These are phyloP conservation scores for Tribolium freemani DNA, from an alignment of 2,888 invertebrate genomes.

Conservation along the genomic window DNA sequence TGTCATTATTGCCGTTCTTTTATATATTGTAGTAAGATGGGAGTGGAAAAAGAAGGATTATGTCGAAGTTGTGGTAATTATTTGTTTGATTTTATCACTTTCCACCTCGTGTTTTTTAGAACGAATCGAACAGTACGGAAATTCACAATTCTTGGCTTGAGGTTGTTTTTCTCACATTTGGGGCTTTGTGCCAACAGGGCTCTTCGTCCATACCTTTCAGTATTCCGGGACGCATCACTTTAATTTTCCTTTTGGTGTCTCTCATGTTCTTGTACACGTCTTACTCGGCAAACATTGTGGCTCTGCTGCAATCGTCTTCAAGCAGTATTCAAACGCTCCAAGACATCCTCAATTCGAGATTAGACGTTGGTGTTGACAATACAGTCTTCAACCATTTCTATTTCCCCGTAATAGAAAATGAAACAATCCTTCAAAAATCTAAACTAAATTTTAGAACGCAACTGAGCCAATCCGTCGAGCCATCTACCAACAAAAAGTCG, in stretches of 20 bases:
- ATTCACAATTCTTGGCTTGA: constrained; percentile 59
- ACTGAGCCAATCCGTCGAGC: constrained; percentile 75
- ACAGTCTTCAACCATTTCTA: constrained; percentile 79
- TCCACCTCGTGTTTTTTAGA: constrained; percentile 11
- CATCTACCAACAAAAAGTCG: constrained; percentile 76
- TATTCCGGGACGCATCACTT: constrained; percentile 71
- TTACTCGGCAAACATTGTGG: constrained; percentile 83
- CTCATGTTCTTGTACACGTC: constrained; percentile 81
- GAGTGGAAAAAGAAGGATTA: constrained; percentile 59
- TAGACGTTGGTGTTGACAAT: constrained; percentile 78
- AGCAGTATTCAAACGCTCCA: constrained; percentile 75
- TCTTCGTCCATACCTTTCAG: constrained; percentile 70
- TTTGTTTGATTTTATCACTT: not conserved
- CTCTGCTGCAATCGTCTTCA: constrained; percentile 80
- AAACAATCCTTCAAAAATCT: too few species aligned
- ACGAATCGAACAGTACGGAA: constrained; percentile 10
- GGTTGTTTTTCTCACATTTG: constrained; percentile 71
- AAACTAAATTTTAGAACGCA: constrained; percentile 70
- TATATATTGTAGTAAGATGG: constrained; percentile 67
- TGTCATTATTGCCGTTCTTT: constrained; percentile 66
- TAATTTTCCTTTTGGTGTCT: constrained; percentile 75
- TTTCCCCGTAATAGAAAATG: constrained; percentile 71
- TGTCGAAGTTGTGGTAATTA: constrained; percentile 7
- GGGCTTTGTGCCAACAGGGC: constrained; percentile 75
- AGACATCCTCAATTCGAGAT: constrained; percentile 76